Percentiles rank a stretch among this genome's conserved stretches.
Evolutionary conservation across 2,888 invertebrate species (phyloP).

Genomic region (Dendrolimus pini): DNA sequence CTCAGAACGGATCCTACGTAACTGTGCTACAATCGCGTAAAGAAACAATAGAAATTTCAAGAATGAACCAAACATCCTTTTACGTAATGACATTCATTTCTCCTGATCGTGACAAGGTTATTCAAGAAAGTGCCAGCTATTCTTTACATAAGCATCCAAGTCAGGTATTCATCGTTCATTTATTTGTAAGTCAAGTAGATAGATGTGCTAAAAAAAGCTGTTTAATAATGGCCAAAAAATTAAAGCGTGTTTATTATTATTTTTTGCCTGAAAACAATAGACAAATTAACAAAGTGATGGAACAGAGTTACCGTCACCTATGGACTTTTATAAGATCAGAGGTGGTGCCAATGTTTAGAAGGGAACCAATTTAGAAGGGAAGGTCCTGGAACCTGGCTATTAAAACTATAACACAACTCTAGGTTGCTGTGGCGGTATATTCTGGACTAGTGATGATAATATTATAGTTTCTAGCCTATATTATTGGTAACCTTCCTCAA

Average conservation of each 20-base stretch:
- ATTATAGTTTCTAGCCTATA: too few species aligned
- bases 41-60: constrained; percentile 29
- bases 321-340: too few species aligned
- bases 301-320: too few species aligned
- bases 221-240: background rate
- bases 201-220: too few species aligned
- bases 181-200: background rate
- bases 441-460: too few species aligned
- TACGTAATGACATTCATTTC: constrained; percentile 20
- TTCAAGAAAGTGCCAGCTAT: constrained; percentile 10
- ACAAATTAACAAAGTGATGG: too few species aligned
- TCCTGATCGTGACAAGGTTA: constrained; percentile 17
- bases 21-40: constrained; percentile 20
- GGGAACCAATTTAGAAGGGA: too few species aligned
- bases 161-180: background rate
- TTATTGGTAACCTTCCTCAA: too few species aligned
- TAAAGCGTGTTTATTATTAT: background rate
- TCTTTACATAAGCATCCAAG: background rate
- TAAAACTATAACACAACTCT: too few species aligned
- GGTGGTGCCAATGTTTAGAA: too few species aligned
- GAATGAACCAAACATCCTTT: constrained; percentile 48
- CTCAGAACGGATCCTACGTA: constrained; percentile 17
- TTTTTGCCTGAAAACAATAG: constrained; percentile 10
- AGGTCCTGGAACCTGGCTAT: too few species aligned
- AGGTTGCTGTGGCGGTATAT: too few species aligned